A percentile compares a stretch with the other conserved stretches of the same genome.
Conservation (phyloP, 1,140 invertebrate genomes). For the Aphidius gifuensis region DNA sequence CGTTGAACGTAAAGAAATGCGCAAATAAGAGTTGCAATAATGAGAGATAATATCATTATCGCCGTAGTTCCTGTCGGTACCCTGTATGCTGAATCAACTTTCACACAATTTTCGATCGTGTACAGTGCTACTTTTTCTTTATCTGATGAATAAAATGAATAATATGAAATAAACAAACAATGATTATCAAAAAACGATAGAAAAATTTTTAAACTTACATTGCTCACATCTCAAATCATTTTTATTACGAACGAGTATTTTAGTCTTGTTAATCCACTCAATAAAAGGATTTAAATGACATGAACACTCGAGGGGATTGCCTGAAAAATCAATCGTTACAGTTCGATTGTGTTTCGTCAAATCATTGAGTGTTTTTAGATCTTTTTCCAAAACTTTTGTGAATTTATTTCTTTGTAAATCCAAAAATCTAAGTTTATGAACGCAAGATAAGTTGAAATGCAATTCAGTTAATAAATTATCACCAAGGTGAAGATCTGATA, state of each 20-base stretch:
- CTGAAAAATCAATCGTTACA: slow-evolving; percentile 65
- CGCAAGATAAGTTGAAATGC: slow-evolving; percentile 67
- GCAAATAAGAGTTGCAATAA: slow-evolving; percentile 57
- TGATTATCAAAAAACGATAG: too few relatives aligned
- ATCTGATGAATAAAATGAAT: slow-evolving; percentile 40
- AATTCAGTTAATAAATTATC: slow-evolving; percentile 64
- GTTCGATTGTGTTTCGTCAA: slow-evolving; percentile 57
- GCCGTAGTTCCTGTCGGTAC: slow-evolving; percentile 57
- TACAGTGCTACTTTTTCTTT: slow-evolving; percentile 35
- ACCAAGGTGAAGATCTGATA: slow-evolving; percentile 69
- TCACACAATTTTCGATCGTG: slow-evolving; percentile 37
- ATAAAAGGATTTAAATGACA: slow-evolving; percentile 63
- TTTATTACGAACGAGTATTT: slow-evolving; percentile 61
- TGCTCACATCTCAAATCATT: slow-evolving; percentile 56
- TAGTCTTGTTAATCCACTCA: slow-evolving; percentile 64
- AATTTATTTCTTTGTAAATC: slow-evolving; percentile 73
- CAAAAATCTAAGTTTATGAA: slow-evolving; percentile 65
- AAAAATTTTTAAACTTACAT: slow-evolving; percentile 32
- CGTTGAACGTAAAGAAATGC: slow-evolving; percentile 63
- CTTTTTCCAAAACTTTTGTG: slow-evolving; percentile 56
- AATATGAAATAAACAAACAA: too few relatives aligned
- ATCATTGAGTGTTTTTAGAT: slow-evolving; percentile 61
- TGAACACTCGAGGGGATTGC: slow-evolving; percentile 70
- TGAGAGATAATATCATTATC: slow-evolving; percentile 58
- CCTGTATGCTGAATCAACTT: slow-evolving; percentile 34